These are phyloP conservation scores for Phylloscopus collybita DNA, from an alignment of 2,797 vertebrate species.

Conservation along the genomic window DNA sequence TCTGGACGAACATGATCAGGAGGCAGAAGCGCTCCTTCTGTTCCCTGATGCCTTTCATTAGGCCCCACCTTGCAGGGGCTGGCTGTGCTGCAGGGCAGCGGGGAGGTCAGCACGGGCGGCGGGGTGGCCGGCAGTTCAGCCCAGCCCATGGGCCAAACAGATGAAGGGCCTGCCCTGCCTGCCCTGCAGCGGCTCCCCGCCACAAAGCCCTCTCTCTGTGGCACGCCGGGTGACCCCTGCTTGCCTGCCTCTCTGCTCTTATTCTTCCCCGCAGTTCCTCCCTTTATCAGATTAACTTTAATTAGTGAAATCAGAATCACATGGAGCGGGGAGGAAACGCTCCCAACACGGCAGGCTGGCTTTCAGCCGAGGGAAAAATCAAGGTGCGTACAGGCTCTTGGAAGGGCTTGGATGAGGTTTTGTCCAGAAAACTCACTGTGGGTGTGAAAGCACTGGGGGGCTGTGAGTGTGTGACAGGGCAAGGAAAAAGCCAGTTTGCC, in stretches of 20 bases:
- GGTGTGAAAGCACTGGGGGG: not conserved
- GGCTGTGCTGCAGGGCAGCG: not conserved
- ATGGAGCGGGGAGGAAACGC: slow-evolving; percentile 23
- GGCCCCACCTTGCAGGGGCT: not conserved
- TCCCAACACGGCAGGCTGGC: not conserved
- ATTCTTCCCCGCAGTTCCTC: slow-evolving; percentile 59
- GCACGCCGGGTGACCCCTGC: slow-evolving; percentile 35
- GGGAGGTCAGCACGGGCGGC: slow-evolving; percentile 4
- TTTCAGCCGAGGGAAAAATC: not conserved
- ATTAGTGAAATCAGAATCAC: slow-evolving; percentile 79
- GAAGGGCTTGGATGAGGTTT: not conserved
- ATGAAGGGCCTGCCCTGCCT: not conserved
- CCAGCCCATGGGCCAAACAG: slow-evolving; percentile 36
- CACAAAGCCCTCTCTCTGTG: slow-evolving; percentile 60
- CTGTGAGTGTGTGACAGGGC: no score
- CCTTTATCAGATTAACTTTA: slow-evolving; percentile 79
- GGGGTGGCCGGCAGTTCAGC: not conserved
- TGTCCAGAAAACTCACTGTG: not conserved
- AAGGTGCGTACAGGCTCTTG: rapidly evolving
- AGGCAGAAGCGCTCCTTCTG: not conserved
- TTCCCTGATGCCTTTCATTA: slow-evolving; percentile 55
- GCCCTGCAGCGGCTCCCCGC: slow-evolving; percentile 20
- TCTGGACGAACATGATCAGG: not conserved
- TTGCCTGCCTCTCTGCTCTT: slow-evolving; percentile 45
- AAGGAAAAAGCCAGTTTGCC: not conserved